phyloP scores from a whole-genome alignment of 1,140 invertebrate genomes.

The Calliphora vicina region DNA sequence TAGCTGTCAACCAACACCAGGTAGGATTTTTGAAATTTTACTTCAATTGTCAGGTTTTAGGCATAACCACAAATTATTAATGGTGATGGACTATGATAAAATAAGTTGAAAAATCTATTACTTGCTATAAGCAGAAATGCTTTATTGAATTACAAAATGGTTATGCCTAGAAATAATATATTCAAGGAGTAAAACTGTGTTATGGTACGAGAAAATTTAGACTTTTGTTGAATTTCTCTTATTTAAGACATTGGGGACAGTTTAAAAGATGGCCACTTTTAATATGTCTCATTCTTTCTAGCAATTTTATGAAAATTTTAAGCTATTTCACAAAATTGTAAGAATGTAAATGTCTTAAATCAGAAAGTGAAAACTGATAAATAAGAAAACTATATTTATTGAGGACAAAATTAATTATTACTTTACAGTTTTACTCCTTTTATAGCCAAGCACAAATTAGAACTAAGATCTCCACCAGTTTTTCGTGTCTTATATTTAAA shows the following conservation, averaged over 20 bases:
- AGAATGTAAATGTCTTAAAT: too few species aligned
- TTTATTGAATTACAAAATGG: neutral
- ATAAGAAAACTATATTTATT: too few species aligned
- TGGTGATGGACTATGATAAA: neutral
- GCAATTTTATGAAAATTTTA: neutral
- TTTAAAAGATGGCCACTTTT: conserved; percentile 1
- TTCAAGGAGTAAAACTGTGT: neutral
- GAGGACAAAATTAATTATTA: too few species aligned
- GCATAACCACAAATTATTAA: conserved; percentile 42
- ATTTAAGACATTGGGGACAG: neutral
- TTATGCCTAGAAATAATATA: conserved; percentile 20
- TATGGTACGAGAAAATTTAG: neutral
- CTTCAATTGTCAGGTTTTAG: neutral
- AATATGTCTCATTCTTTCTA: neutral
- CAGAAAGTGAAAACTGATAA: too few species aligned
- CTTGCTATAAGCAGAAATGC: neutral
- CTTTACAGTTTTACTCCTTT: conserved; percentile 2
- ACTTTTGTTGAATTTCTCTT: neutral
- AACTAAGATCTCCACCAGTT: neutral
- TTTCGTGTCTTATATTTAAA: neutral
- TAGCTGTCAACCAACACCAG: conserved; percentile 71
- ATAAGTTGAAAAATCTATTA: neutral
- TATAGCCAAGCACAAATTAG: conserved; percentile 9
- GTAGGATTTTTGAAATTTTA: conserved; percentile 63
- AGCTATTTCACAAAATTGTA: too few species aligned